Evolutionary conservation across 1,140 invertebrate genomes (phyloP).

Genomic region (Philopotamus ludificatus): DNA sequence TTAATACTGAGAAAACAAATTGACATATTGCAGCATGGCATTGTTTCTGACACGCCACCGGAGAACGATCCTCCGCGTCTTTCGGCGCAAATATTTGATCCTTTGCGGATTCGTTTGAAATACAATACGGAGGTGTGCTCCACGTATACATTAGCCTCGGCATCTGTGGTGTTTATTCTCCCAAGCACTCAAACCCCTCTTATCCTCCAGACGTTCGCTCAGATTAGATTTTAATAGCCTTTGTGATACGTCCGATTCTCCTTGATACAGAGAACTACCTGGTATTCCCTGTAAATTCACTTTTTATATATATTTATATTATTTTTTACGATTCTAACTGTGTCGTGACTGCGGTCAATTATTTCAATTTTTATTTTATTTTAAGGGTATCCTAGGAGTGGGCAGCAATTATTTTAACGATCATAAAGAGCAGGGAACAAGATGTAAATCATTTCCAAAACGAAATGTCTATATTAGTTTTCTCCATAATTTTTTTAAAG

Average conservation of each 20-base stretch:
- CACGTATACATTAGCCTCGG: not conserved
- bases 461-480: not conserved
- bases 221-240: slow-evolving; percentile 5
- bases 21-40: too few species aligned
- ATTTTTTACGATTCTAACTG: too few species aligned
- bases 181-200: not conserved
- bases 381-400: not conserved
- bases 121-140: not conserved
- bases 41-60: too few species aligned
- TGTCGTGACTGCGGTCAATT: slow-evolving; percentile 2
- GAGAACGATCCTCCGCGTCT: too few species aligned
- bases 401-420: not conserved
- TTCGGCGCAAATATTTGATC: slow-evolving; percentile 11
- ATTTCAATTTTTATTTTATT: slow-evolving; percentile 9
- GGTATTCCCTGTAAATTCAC: too few species aligned
- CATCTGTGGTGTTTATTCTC: not conserved
- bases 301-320: too few species aligned
- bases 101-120: not conserved
- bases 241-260: not conserved
- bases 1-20: too few species aligned
- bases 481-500: too few species aligned
- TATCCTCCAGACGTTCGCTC: not conserved
- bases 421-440: not conserved
- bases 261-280: too few species aligned
- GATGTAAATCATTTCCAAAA: not conserved